Base-by-base conservation (phyloP, 2,797 vertebrate genomes). In the Jordanella pulchra region DNA sequence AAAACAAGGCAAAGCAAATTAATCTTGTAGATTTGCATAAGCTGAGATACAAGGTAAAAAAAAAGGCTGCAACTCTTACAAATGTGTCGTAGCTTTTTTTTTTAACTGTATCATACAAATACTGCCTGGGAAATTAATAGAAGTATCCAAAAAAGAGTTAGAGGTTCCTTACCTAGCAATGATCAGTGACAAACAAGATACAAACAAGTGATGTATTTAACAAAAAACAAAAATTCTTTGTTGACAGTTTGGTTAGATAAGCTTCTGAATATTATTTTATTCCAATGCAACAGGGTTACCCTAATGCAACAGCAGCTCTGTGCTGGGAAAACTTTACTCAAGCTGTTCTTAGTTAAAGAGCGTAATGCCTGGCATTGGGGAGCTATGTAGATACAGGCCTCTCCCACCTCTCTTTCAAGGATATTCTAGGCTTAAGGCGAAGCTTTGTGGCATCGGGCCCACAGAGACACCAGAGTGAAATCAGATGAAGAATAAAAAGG, bases 401-500 rank as follows among this genome's bases (percentile, higher is more conserved):
- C 79, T 81, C 79, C 68, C 64, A 65, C 70, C 71, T 73, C 71
- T 12, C 73, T 85, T 82, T 88, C 78, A 89, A 91, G 86, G 86
- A 87, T 85, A 73, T 82, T 88, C 65, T 77, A 76, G 77, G 81
- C 86, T 84, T 30, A 72, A 71, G 79, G 71, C 66, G 55, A 65
- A 65, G 71, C 81, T 83, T 67, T 77, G 74, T 86, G 73, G 82
- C 71, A 35, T 71, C 45, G 55, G 73, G 75, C 75, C 80, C 72
- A 63, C 71, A 54, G 84, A 87, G 83, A 87, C 71, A 39, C 65
- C 53, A 61, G 72, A 48, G 50, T 73, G 69, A 73, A 88, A 78
- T 86, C 85, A 80, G 81, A 87, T 78, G 80, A 79, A 87, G 79
- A 81, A 80, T 78, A 72, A 87, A 91, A 84, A 87, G 81, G 76